Evolutionary conservation across 2,113 vertebrate species (phyloP).

Genomic region (Anser brachyrhynchus): DNA sequence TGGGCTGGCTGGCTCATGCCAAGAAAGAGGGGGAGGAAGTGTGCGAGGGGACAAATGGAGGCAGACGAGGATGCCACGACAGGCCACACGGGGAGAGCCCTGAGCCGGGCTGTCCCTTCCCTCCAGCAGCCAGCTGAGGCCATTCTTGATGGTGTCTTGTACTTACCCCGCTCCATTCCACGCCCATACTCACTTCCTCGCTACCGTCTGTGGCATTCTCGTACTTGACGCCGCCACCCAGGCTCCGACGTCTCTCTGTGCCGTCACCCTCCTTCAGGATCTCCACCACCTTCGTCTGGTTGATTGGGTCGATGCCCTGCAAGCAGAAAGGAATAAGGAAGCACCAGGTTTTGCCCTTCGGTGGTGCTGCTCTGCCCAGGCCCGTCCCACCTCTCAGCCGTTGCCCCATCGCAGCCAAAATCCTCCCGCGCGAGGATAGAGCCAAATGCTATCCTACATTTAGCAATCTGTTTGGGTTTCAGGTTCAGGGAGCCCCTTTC

Average conservation of each 20-base stretch:
- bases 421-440: background rate
- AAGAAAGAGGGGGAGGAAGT: slow-evolving; percentile 33
- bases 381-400: background rate
- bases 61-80: slow-evolving; percentile 70
- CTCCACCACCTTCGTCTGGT: slow-evolving; percentile 95
- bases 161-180: slow-evolving; percentile 99
- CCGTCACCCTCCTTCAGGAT: slow-evolving; percentile 91
- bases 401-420: background rate
- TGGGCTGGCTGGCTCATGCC: background rate
- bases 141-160: slow-evolving; percentile 85
- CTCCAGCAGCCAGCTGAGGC: slow-evolving; percentile 63
- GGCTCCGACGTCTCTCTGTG: slow-evolving; percentile 84
- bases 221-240: slow-evolving; percentile 89
- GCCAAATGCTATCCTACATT: background rate
- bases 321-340: background rate
- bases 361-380: background rate
- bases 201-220: slow-evolving; percentile 90
- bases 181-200: slow-evolving; percentile 97
- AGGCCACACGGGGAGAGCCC: slow-evolving; percentile 54
- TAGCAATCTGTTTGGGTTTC: background rate
- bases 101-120: slow-evolving; percentile 45
- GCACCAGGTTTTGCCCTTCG: background rate
- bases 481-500: background rate
- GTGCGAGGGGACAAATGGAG: slow-evolving; percentile 61
- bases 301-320: slow-evolving; percentile 92